Base-by-base conservation (phyloP, 2,113 vertebrate genomes). In the Passer montanus region DNA sequence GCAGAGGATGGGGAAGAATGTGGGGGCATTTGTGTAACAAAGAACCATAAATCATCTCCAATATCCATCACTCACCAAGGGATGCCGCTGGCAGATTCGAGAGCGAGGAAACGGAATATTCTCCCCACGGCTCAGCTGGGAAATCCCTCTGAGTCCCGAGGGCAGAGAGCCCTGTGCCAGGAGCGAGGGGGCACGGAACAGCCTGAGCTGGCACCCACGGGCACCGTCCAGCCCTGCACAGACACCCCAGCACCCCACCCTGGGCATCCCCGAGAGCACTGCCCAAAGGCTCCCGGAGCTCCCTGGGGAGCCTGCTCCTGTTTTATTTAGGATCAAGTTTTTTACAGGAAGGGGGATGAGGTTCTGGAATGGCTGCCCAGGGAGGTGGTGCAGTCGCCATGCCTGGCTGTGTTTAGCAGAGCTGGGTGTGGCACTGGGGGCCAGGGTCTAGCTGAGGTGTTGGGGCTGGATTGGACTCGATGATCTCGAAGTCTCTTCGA, bases 11-110 rank as follows among this genome's bases (percentile, higher is more conserved):
- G 67, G 50, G 50, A 97, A 94, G 97, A 97, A 97, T 97, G 97
- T 41, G 78, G 93, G 84, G 88, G 95, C 67, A 97, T 97, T 97
- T 98, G 97, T 96, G 85, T 97, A 95, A 98, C 97, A 98, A 98
- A 97, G 97, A 97, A 88, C 95, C 89, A 90, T 97, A 97, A 97
- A 96, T 97, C 97, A 96, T 95, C 90, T 96, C 94, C 89, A 58
- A 19, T 66, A 92, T 83, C 93, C 87, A 87, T 95, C 97, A 93
- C 93, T 94, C 89, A 81, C 88, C 87, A 13, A 76, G 81, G 89
- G 87, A 91, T 91, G 90, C 90, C 89, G 95, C 70, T 95, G 92
- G 89, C 82, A 75, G 73, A 94, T 50, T 92, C 83, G 60, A 56
- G 86, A 93, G 88, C 47, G 84, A 84, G 92, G 91, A 89, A 92